phyloP scores from a whole-genome alignment of 1,140 invertebrate species.

The Ips typographus region DNA sequence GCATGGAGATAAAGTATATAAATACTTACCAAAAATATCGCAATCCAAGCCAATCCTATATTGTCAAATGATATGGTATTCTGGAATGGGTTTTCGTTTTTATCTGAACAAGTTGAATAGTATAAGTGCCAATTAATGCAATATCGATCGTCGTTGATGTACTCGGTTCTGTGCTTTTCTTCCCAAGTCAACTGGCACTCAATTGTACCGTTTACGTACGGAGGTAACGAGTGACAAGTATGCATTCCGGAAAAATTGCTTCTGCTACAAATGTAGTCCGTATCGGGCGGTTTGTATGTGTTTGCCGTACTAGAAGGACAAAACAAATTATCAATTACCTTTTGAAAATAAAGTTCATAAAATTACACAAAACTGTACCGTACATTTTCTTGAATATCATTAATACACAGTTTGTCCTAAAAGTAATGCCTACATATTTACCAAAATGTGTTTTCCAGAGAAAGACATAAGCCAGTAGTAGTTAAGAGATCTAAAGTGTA shows the following conservation, averaged over 20 bases:
- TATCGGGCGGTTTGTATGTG: constrained; percentile 58
- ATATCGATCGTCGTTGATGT: constrained; percentile 44
- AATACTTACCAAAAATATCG: constrained; percentile 96
- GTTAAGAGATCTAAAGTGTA: too few relatives aligned
- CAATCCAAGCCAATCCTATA: constrained; percentile 99
- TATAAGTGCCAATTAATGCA: constrained; percentile 99
- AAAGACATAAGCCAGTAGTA: too few relatives aligned
- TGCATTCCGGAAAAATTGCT: constrained; percentile 95
- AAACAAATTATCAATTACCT: too few relatives aligned
- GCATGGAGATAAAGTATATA: neutral
- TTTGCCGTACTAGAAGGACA: constrained; percentile 29
- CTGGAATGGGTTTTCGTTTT: constrained; percentile 96
- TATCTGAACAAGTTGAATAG: constrained; percentile 91
- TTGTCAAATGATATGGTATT: constrained; percentile 99
- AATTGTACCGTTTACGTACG: constrained; percentile 68
- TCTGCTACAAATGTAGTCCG: constrained; percentile 97
- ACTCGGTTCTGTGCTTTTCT: constrained; percentile 40
- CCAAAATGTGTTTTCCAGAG: too few relatives aligned
- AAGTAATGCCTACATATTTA: too few relatives aligned
- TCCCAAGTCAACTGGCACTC: constrained; percentile 63
- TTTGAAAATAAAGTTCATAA: too few relatives aligned
- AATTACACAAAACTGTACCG: too few relatives aligned
- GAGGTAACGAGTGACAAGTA: constrained; percentile 83
- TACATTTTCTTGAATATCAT: too few relatives aligned
- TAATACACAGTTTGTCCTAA: too few relatives aligned